Evolutionary conservation across 2,888 invertebrate species (phyloP), one percentile per base, ranked within the genome.

Genomic region (Heterodera filipjevi): DNA sequence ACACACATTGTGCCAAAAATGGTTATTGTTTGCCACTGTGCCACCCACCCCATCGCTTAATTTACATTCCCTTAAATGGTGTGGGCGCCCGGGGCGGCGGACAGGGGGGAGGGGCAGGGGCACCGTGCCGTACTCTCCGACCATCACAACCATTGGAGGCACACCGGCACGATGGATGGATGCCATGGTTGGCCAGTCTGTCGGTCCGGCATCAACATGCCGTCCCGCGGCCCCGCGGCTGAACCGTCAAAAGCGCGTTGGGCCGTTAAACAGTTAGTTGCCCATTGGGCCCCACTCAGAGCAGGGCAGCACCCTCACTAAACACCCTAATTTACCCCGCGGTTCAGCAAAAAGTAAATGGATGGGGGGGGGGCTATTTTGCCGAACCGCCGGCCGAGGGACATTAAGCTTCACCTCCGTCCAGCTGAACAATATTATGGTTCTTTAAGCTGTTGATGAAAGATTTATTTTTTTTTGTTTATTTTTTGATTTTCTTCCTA

Each of bases 31-130:
- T 68, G 33, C 10, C 3, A 6, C 14, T 6, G 19, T 68, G 68
- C 68, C 68, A 68, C 68, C 68, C 22, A 19, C 16, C 33, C 68
- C 68, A 32, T 35, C 68, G 68, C 68, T 68, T 68, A 68, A 68
- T 68, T 68, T 68, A 35, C 33, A 16, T 33, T 27, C 59, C 3
- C 59, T n/a, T 27, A n/a, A n/a, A n/a, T n/a, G n/a, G n/a, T n/a
- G n/a, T n/a, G n/a, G n/a, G n/a, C n/a, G n/a, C n/a, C n/a, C n/a
- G n/a, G n/a, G n/a, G n/a, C n/a, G n/a, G n/a, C n/a, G n/a, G n/a
- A n/a, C n/a, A n/a, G n/a, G n/a, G n/a, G n/a, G n/a, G n/a, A n/a
- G n/a, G n/a, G n/a, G n/a, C n/a, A 49, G 3, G 49, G 14, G 49
- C 19, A 16, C 2, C 49, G 16, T 49, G 49, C 49, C 49, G 39